Evolutionary conservation across 2,797 vertebrate species (phyloP).

Genomic region (Acrocephalus scirpaceus): DNA sequence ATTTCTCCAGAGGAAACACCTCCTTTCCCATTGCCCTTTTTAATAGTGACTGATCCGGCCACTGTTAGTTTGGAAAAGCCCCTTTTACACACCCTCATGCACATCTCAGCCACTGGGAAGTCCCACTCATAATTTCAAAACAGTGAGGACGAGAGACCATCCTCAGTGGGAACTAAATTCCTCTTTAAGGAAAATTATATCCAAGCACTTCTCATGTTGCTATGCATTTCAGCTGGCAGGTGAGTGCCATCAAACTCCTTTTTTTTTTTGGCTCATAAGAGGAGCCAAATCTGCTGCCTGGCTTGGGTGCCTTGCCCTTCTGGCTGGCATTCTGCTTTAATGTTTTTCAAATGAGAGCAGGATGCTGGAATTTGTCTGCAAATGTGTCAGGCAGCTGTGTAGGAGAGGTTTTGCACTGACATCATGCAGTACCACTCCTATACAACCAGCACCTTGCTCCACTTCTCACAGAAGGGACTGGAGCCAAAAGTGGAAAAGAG

Average conservation of each 20-base stretch:
- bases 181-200: not conserved
- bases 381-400: constrained; percentile 29
- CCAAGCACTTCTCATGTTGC: not conserved
- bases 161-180: not conserved
- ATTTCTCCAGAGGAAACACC: not conserved
- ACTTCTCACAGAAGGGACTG: not conserved
- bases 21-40: not conserved
- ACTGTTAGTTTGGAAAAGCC: not conserved
- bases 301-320: not conserved
- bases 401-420: constrained; percentile 3
- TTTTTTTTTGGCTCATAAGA: not conserved
- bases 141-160: not conserved
- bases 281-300: not conserved
- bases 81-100: not conserved
- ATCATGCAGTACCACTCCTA: not conserved
- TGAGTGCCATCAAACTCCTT: not conserved
- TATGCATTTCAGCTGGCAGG: not conserved
- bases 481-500: not conserved
- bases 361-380: constrained; percentile 5
- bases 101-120: not conserved
- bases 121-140: not conserved
- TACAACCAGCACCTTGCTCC: not conserved
- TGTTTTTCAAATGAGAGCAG: constrained; percentile 25
- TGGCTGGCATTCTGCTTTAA: not conserved
- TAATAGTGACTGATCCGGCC: not conserved